Base-by-base conservation (phyloP, 2,113 vertebrate species). In the Oncorhynchus nerka region DNA sequence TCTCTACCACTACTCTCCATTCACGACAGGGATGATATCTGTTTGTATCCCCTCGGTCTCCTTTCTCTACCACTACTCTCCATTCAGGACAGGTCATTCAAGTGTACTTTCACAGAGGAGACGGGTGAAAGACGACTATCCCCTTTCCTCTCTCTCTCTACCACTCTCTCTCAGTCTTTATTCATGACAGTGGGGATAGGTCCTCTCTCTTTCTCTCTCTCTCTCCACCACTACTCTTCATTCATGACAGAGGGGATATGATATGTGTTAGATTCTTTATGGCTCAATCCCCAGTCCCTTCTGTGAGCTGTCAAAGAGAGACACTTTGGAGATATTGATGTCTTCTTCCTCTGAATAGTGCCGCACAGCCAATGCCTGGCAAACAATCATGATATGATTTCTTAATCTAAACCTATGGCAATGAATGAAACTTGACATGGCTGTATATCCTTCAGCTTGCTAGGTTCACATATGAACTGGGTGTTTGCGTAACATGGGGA, bases 181-280 rank as follows among this genome's bases (percentile, higher is more conserved):
- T 55, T 55, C 15, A 55, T 55, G 51, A 55, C 51, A 55, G 16
- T 55, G 51, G 16, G 51, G 51, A 5, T 19, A 55, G 16, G 51
- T 61, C 34, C 59, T 62, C 51, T 71, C 39, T 11, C 39, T 34
- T 7, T 39, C 7, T 39, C 34, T 39, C 39, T 45, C 0, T 20
- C 34, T 8, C 3, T 64, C 3, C 11, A 26, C 20, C 75, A 13
- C n/a, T n/a, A 15, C 49, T 30, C 69, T 32, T 8, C 64, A 51
- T 1, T n/a, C 61, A n/a, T 78, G 75, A 80, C 75, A 77, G 82
- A 62, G 71, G 55, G 74, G 34, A 51, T 20, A 51, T 64, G 69
- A 62, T 28, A 66, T 55, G 22, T 49, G 66, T 70, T 39, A 70
- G 75, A 68, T 55, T 28, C 76, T 62, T 68, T 16, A 19, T 61